Conservation (phyloP, 2,888 invertebrate species). For the Theretra japonica region DNA sequence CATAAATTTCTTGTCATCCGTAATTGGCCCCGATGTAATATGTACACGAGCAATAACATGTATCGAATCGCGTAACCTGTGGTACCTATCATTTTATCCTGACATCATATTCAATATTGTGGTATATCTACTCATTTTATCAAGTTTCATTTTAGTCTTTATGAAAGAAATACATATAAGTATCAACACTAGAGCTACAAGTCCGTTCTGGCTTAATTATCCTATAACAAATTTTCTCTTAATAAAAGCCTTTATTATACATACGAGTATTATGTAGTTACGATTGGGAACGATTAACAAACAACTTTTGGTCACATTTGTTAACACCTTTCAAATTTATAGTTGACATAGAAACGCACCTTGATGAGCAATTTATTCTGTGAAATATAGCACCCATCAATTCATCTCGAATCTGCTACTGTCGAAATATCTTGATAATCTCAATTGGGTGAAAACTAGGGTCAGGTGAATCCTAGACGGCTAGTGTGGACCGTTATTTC, state of each 20-base stretch:
- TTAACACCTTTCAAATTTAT: too few relatives aligned
- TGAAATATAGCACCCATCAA: too few relatives aligned
- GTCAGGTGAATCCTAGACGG: conserved; percentile 2
- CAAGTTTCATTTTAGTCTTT: background rate
- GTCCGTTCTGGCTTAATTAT: too few relatives aligned
- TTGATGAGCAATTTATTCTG: too few relatives aligned
- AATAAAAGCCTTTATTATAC: too few relatives aligned
- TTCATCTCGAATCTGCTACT: background rate
- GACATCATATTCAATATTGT: background rate
- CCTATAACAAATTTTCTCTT: too few relatives aligned
- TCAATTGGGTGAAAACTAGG: background rate
- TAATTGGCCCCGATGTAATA: background rate
- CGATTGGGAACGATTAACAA: too few relatives aligned
- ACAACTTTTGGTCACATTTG: too few relatives aligned
- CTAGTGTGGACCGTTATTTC: background rate
- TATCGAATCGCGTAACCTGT: background rate
- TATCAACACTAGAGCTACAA: too few relatives aligned
- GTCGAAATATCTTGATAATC: background rate
- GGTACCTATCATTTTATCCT: background rate
- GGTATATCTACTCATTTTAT: background rate
- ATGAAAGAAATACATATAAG: background rate
- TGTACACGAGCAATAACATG: background rate
- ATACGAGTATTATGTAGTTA: too few relatives aligned
- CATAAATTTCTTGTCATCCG: background rate
- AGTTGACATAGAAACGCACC: too few relatives aligned